These are phyloP conservation scores for Vanessa tameamea DNA, from an alignment of 1,140 invertebrate genomes.

Conservation along the genomic window DNA sequence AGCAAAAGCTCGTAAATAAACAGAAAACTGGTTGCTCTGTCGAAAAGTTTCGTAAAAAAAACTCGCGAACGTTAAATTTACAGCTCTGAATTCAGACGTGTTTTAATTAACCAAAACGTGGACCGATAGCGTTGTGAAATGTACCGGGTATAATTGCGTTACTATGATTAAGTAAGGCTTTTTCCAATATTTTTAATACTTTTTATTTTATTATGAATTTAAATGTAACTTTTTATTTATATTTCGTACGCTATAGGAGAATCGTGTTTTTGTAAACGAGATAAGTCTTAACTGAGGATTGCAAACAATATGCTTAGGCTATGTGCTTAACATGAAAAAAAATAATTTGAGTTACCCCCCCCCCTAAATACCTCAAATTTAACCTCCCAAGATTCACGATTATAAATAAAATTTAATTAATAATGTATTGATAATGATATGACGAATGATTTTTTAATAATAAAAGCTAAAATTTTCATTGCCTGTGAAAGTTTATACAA, in stretches of 20 bases:
- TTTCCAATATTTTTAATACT: background rate
- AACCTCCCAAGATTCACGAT: no score
- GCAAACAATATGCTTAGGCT: no score
- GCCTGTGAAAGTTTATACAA: conserved; percentile 16
- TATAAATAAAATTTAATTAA: no score
- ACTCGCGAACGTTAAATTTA: conserved; percentile 72
- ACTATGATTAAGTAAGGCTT: conserved; percentile 34
- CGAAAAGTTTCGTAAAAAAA: conserved; percentile 74
- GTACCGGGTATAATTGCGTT: conserved; percentile 42
- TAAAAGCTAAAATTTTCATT: background rate
- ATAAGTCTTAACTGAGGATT: no score
- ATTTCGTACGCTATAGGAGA: background rate
- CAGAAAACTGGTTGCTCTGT: conserved; percentile 74
- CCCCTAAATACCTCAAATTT: no score
- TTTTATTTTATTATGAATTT: background rate
- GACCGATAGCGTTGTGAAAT: conserved; percentile 42
- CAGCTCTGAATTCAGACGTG: conserved; percentile 67
- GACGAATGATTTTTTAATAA: background rate
- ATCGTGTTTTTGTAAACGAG: no score
- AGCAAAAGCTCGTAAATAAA: conserved; percentile 78
- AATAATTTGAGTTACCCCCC: no score
- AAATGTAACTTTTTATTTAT: background rate
- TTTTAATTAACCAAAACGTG: conserved; percentile 73
- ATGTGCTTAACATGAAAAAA: no score
- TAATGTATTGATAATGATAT: no score